Percentiles rank a stretch among this genome's conserved stretches.
These are phyloP conservation scores for Coregonus clupeaformis DNA, from an alignment of 2,113 vertebrate species.

Conservation along the genomic window DNA sequence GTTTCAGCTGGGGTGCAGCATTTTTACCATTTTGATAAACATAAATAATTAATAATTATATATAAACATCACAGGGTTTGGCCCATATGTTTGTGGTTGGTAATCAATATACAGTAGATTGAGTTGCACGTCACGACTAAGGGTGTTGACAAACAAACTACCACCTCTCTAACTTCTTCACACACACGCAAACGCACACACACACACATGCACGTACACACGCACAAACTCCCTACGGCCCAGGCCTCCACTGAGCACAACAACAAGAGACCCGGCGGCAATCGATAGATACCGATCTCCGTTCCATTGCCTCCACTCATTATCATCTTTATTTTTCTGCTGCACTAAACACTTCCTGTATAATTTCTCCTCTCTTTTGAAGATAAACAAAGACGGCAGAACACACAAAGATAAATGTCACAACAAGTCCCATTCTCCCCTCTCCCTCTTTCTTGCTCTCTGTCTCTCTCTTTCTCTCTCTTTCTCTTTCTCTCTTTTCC, in stretches of 20 bases:
- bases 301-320: too few relatives aligned
- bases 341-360: slow-evolving; percentile 48
- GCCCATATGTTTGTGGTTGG: too few relatives aligned
- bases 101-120: too few relatives aligned
- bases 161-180: too few relatives aligned
- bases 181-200: not conserved
- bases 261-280: slow-evolving; percentile 10
- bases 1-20: too few relatives aligned
- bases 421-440: slow-evolving; percentile 49
- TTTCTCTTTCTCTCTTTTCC: slow-evolving; percentile 8
- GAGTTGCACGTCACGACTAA: too few relatives aligned
- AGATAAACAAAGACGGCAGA: slow-evolving; percentile 58
- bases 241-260: slow-evolving; percentile 2
- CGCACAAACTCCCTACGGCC: too few relatives aligned
- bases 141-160: too few relatives aligned
- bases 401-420: slow-evolving; percentile 67
- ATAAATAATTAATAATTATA: too few relatives aligned
- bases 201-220: slow-evolving; percentile 20
- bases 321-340: slow-evolving; percentile 52
- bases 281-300: slow-evolving; percentile 17
- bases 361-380: slow-evolving; percentile 19
- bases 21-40: too few relatives aligned
- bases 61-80: too few relatives aligned
- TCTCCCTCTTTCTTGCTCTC: slow-evolving; percentile 33
- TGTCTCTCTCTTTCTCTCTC: not conserved